phyloP scores from a whole-genome alignment of 1,140 invertebrate genomes.

The Zaprionus ghesquierei region DNA sequence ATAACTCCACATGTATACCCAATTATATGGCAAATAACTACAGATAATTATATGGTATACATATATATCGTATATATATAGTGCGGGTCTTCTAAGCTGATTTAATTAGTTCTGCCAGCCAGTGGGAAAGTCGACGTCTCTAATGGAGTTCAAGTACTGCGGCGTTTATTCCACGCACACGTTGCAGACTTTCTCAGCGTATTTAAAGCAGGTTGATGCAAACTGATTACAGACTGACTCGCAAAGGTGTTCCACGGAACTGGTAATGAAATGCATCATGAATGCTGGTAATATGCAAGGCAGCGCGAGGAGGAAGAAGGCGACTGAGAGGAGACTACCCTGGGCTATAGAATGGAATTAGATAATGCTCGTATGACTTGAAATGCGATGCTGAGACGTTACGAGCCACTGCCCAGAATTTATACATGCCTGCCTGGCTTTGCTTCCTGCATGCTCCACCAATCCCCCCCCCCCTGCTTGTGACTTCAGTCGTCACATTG shows the following conservation, averaged over 20 bases:
- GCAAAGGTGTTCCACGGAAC: constrained; percentile 34
- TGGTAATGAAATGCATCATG: constrained; percentile 55
- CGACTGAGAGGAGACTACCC: constrained; percentile 5
- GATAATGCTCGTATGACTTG: constrained; percentile 70
- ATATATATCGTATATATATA: too few species aligned
- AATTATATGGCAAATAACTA: constrained; percentile 4
- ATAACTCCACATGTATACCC: background rate
- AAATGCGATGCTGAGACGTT: constrained; percentile 74
- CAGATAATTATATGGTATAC: constrained; percentile 12
- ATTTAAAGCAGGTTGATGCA: constrained; percentile 68
- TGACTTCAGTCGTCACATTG: constrained; percentile 55
- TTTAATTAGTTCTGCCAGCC: constrained; percentile 51
- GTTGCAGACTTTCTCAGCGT: constrained; percentile 50
- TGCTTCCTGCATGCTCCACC: constrained; percentile 2
- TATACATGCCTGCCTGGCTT: constrained; percentile 63
- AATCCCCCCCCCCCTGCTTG: background rate
- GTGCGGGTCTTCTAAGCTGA: constrained; percentile 25
- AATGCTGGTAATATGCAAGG: constrained; percentile 17
- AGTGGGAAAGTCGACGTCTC: constrained; percentile 45
- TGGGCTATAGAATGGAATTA: constrained; percentile 61
- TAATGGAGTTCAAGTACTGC: constrained; percentile 28
- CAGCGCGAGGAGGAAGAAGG: background rate
- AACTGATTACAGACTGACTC: constrained; percentile 52
- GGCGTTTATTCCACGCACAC: constrained; percentile 38
- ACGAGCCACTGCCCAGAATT: constrained; percentile 71